Evolutionary conservation across 2,888 invertebrate species (phyloP).

Genomic region (Diloba caeruleocephala): DNA sequence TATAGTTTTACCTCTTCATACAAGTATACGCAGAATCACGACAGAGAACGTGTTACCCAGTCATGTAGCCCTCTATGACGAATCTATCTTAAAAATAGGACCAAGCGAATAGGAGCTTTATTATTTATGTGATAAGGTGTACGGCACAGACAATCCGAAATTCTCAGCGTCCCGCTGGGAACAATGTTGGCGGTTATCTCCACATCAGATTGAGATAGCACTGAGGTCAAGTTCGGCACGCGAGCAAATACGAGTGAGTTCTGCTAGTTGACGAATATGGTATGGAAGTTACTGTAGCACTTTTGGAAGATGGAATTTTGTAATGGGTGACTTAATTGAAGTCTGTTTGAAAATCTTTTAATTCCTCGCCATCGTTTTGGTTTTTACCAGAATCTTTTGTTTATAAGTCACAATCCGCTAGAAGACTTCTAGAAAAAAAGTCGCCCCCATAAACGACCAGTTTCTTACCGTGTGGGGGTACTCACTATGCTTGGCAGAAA

Average conservation of each 20-base stretch:
- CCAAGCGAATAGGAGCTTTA: conserved; percentile 60
- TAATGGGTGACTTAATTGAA: conserved; percentile 42
- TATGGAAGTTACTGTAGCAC: conserved; percentile 53
- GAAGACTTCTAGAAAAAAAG: too few relatives aligned
- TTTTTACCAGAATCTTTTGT: conserved; percentile 6
- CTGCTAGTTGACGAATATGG: conserved; percentile 71
- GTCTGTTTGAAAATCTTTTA: conserved; percentile 21
- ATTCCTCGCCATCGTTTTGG: conserved; percentile 17
- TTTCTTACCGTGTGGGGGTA: too few relatives aligned
- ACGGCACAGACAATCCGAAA: conserved; percentile 54
- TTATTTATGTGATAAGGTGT: conserved; percentile 49
- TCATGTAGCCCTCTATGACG: conserved; percentile 78
- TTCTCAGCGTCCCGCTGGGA: conserved; percentile 77
- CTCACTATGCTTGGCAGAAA: too few relatives aligned
- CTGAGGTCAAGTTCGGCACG: conserved; percentile 83
- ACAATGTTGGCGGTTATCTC: conserved; percentile 84
- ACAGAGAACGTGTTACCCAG: conserved; percentile 77
- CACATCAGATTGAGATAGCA: conserved; percentile 82
- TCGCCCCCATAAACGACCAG: too few relatives aligned
- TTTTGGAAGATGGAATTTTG: conserved; percentile 46
- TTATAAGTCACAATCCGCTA: too few relatives aligned
- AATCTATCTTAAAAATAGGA: conserved; percentile 68
- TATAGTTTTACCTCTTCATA: conserved; percentile 51
- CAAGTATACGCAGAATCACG: conserved; percentile 76
- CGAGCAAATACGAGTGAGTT: conserved; percentile 72